Conservation (phyloP, 1,140 invertebrate genomes). For the Rhyzopertha dominica region DNA sequence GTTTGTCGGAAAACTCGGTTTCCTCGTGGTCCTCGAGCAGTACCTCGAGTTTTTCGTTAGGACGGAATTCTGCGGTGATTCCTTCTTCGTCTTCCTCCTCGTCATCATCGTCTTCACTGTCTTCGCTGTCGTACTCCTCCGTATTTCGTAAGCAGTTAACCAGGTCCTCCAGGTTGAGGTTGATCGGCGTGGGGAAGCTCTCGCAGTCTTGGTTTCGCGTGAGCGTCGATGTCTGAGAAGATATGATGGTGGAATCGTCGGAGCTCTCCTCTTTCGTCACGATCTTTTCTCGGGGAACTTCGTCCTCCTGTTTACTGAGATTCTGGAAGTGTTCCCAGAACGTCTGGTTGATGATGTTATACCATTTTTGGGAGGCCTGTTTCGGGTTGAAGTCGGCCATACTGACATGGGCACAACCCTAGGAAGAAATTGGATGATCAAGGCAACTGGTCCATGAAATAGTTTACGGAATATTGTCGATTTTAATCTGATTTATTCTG, state of each 20-base stretch:
- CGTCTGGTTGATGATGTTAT: constrained; percentile 78
- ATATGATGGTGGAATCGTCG: constrained; percentile 94
- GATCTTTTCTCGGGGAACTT: constrained; percentile 20
- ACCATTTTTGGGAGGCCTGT: constrained; percentile 80
- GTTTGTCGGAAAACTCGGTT: constrained; percentile 65
- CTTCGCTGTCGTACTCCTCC: constrained; percentile 44
- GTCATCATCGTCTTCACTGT: constrained; percentile 52
- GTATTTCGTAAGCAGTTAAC: constrained; percentile 50
- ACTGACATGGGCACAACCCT: constrained; percentile 94
- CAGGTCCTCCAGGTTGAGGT: constrained; percentile 56
- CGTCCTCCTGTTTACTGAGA: constrained; percentile 15
- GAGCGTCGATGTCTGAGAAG: constrained; percentile 90
- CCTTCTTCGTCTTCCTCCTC: constrained; percentile 56
- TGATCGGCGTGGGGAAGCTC: constrained; percentile 53
- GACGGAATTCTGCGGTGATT: constrained; percentile 50
- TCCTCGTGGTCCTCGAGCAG: constrained; percentile 47
- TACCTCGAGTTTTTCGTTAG: constrained; percentile 52
- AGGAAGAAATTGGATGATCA: constrained; percentile 37
- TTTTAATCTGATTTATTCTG: too few species aligned
- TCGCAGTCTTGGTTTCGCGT: constrained; percentile 78
- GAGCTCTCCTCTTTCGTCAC: constrained; percentile 79
- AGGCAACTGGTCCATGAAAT: constrained; percentile 3
- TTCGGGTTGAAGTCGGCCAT: constrained; percentile 89
- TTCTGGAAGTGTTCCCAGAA: constrained; percentile 16
- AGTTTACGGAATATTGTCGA: too few species aligned